Evolutionary conservation across 2,888 invertebrate genomes (phyloP), one percentile per base, ranked within the genome.

Genomic region (Phymatocera aterrima): DNA sequence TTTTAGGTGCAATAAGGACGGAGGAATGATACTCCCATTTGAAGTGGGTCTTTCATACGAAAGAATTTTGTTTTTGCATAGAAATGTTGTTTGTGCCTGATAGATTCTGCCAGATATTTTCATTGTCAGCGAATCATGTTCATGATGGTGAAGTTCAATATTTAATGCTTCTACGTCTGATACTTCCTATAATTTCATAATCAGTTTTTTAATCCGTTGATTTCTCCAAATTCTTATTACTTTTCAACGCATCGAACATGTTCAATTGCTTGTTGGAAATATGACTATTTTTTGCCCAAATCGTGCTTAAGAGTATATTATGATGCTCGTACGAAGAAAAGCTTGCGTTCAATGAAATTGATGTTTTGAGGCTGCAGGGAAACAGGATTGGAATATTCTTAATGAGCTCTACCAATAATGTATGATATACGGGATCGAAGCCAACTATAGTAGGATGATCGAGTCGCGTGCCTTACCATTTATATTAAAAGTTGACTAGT

Each of bases 401-500:
- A 28, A 15, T 64, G 37, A 37, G 18, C 37, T 64, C 18, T 6
- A 31, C 31, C 24, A 43, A 61, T 61, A 18, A 37, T 8, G 10
- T 43, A 54, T 68, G 12, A 46, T 28, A 1, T 68, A 15, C 28
- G 68, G 46, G 40, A 68, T 68, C 68, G 68, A 46, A 28, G 68
- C 68, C 46, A 68, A 68, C 24, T 68, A 68, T 68, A 68, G 46
- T 68, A 68, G 46, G 24, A 68, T 15, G 28, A 68, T 28, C 46
- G 24, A 43, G 68, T 68, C 68, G 68, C 68, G 43, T 68, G 68
- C 68, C 68, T 15, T 24, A 15, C 68, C 46, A 68, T 68, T 68
- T 68, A 68, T 68, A 46, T 68, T 43, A 6, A 46, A 68, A 68
- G 68, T 68, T 68, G 68, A 68, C 46, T 46, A 68, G 68, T 46